Conservation (phyloP, 1,140 invertebrate genomes). For the Drosophila bipectinata region DNA sequence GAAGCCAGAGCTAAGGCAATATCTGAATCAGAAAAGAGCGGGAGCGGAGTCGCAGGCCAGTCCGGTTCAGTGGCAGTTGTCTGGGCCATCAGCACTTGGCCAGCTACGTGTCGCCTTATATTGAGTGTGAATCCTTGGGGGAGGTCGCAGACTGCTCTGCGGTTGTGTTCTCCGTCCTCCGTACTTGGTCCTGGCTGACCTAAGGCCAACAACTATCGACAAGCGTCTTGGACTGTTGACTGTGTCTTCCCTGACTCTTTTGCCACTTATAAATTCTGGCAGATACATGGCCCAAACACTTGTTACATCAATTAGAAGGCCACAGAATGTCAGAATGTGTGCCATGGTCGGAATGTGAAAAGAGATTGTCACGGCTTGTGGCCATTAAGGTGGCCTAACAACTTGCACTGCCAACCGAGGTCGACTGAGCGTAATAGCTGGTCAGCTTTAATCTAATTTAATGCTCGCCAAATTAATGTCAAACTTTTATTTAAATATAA, state of each 20-base stretch:
- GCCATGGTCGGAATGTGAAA: slow-evolving; percentile 57
- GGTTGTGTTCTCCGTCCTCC: slow-evolving; percentile 1
- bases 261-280: slow-evolving; percentile 80
- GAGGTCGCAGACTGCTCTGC: slow-evolving; percentile 19
- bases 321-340: slow-evolving; percentile 63
- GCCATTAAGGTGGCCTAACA: slow-evolving; percentile 56
- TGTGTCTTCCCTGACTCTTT: slow-evolving; percentile 65
- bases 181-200: slow-evolving; percentile 47
- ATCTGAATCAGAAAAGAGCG: slow-evolving; percentile 14
- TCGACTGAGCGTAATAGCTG: slow-evolving; percentile 28
- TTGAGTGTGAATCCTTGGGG: slow-evolving; percentile 72
- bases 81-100: slow-evolving; percentile 75
- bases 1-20: slow-evolving; percentile 26
- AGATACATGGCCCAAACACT: slow-evolving; percentile 82
- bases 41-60: slow-evolving; percentile 39
- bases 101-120: slow-evolving; percentile 69
- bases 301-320: slow-evolving; percentile 83
- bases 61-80: slow-evolving; percentile 60
- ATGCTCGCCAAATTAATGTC: not conserved
- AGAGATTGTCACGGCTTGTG: slow-evolving; percentile 52
- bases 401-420: slow-evolving; percentile 52
- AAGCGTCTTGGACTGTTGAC: slow-evolving; percentile 74
- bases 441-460: not conserved
- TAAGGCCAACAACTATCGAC: slow-evolving; percentile 73
- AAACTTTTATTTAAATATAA: not conserved